Base-by-base conservation (phyloP, 2,797 vertebrate species). In the Potorous gilbertii region DNA sequence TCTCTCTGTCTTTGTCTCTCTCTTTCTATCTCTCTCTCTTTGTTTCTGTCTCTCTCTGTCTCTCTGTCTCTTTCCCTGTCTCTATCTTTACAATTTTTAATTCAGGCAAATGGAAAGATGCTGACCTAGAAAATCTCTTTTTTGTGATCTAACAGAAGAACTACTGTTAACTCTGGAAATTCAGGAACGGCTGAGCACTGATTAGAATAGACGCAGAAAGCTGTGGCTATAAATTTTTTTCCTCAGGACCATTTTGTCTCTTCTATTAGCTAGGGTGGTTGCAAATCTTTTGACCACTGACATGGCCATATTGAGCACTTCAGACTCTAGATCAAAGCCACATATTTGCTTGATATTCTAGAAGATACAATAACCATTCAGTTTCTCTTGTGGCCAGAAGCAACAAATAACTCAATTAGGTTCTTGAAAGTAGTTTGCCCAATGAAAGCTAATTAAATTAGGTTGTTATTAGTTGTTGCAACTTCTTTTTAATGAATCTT, bases 371-470 rank as follows among this genome's bases (percentile, higher is more conserved):
- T 54, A 95, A 92, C 55, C 52, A 56, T 91, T 95, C 55, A 62
- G 66, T 81, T 92, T 93, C 89, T 56, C 94, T 94, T 90, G 92
- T 97, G 34, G 90, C 91, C 92, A 96, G 59, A 95, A 93, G 95
- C 90, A 95, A 92, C 93, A 95, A 98, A 95, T 96, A 94, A 93
- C 55, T 92, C 54, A 91, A 95, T 97, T 97, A 97, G 91, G 90
- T 96, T 94, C 55, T 59, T 34, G 62, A 94, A 96, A 97, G 57
- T 94, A 94, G 97, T 97, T 98, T 97, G 92, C 97, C 97, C 93
- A 97, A 97, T 95, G 95, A 97, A 97, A 97, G 56, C 87, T 98
- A 96, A 98, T 98, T 98, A 16, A 97, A 97, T 98, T 98, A 97
- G 94, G 89, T 14, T 94, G 87, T 98, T 97, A 91, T 97, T 98